Conservation (phyloP, 2,797 vertebrate genomes). For the Channallabes apus region DNA sequence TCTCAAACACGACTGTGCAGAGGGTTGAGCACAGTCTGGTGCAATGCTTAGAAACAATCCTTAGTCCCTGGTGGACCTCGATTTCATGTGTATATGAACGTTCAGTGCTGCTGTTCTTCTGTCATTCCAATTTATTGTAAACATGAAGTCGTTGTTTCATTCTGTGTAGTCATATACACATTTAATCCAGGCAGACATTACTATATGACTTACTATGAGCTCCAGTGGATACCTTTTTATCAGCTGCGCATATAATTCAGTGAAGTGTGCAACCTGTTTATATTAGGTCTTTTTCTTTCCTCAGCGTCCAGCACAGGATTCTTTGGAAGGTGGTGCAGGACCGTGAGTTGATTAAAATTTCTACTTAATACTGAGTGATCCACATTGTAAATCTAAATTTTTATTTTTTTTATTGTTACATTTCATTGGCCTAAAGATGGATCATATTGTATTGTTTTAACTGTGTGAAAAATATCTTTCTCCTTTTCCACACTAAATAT, state of each 20-base stretch:
- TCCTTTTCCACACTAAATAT: not conserved
- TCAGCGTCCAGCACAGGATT: constrained; percentile 79
- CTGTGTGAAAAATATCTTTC: not conserved
- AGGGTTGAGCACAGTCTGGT: constrained; percentile 14
- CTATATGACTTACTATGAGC: constrained; percentile 11
- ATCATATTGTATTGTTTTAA: not conserved
- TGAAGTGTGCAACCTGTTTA: constrained; percentile 14
- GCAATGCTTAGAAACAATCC: constrained; percentile 39
- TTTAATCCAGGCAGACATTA: constrained; percentile 37
- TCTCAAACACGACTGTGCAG: constrained; percentile 36
- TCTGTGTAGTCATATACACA: constrained; percentile 35
- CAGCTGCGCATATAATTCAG: constrained; percentile 24
- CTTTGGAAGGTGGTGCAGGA: constrained; percentile 80
- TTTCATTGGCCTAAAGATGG: not conserved
- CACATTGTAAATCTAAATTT: not conserved
- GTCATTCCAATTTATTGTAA: not conserved
- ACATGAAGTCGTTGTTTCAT: not conserved
- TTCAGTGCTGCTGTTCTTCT: not conserved
- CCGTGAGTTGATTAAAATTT: constrained; percentile 77
- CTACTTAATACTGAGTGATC: not conserved
- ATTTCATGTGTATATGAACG: constrained; percentile 34
- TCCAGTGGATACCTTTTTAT: constrained; percentile 18
- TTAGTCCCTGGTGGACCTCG: constrained; percentile 19
- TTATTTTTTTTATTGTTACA: not conserved
- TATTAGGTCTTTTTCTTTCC: constrained; percentile 66